phyloP scores from a whole-genome alignment of 2,113 vertebrate species.

The Nesoenas mayeri region DNA sequence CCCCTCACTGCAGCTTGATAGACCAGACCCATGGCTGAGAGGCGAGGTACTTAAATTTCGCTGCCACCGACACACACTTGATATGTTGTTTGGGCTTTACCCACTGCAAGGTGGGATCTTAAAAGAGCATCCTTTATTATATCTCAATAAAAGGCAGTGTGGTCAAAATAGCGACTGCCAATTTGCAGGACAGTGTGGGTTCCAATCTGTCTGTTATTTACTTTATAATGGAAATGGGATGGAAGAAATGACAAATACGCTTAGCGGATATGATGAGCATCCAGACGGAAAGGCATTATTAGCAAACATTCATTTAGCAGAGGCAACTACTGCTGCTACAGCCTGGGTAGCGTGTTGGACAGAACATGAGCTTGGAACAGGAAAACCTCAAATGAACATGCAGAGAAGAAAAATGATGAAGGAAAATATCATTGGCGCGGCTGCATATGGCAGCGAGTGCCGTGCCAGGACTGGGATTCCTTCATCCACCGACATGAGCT shows the following conservation, averaged over 20 bases:
- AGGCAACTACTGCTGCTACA: not conserved
- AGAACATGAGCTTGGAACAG: not conserved
- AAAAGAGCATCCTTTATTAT: conserved; percentile 9
- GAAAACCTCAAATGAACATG: not conserved
- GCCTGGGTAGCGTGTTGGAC: not conserved
- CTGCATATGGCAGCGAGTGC: not conserved
- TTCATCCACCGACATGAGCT: not conserved
- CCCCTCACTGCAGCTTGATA: not conserved
- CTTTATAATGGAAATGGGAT: not conserved
- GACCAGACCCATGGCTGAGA: not conserved
- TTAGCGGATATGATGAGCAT: not conserved
- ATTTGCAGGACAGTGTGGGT: not conserved
- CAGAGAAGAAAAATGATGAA: not conserved
- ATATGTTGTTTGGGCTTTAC: not conserved
- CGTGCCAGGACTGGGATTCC: conserved; percentile 34
- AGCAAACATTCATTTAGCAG: conserved; percentile 18
- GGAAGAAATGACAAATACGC: not conserved
- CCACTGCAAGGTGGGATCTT: not conserved
- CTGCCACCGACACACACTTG: not conserved
- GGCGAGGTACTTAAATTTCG: not conserved
- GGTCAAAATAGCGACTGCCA: conserved; percentile 30
- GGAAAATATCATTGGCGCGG: not conserved
- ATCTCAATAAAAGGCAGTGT: not conserved
- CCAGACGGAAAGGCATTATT: not conserved
- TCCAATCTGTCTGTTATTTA: not conserved